phyloP scores from a whole-genome alignment of 2,113 vertebrate species.

The Marcusenius ussheri region DNA sequence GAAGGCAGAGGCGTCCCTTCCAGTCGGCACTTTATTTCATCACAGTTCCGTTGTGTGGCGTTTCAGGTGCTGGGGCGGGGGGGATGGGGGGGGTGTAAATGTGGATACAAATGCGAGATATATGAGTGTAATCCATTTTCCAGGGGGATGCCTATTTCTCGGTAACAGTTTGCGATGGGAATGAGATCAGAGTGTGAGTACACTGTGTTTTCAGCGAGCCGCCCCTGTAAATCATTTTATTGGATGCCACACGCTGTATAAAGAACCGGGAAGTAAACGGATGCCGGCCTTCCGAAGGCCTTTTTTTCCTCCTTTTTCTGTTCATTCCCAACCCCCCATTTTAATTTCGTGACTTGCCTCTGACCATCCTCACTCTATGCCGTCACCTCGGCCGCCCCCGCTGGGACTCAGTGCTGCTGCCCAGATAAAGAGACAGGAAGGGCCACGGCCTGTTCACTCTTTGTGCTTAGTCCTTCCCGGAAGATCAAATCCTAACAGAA shows the following conservation, averaged over 20 bases:
- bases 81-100: not conserved
- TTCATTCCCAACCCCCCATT: not conserved
- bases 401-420: not conserved
- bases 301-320: not conserved
- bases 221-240: not conserved
- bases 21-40: not conserved
- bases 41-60: not conserved
- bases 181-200: conserved; percentile 12
- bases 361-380: not conserved
- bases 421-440: not conserved
- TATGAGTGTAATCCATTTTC: conserved; percentile 19
- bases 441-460: not conserved
- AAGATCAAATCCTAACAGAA: not conserved
- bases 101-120: conserved; percentile 1
- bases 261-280: not conserved
- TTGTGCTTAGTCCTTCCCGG: not conserved
- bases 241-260: not conserved
- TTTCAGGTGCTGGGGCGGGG: not conserved
- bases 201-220: not conserved
- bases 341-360: not conserved
- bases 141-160: conserved; percentile 1
- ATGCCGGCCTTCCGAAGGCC: not conserved
- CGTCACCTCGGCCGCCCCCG: conserved; percentile 18
- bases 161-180: conserved; percentile 1
- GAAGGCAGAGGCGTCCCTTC: conserved; percentile 30